Evolutionary conservation across 2,797 vertebrate species (phyloP).

Genomic region (Lepilemur septentrionalis): DNA sequence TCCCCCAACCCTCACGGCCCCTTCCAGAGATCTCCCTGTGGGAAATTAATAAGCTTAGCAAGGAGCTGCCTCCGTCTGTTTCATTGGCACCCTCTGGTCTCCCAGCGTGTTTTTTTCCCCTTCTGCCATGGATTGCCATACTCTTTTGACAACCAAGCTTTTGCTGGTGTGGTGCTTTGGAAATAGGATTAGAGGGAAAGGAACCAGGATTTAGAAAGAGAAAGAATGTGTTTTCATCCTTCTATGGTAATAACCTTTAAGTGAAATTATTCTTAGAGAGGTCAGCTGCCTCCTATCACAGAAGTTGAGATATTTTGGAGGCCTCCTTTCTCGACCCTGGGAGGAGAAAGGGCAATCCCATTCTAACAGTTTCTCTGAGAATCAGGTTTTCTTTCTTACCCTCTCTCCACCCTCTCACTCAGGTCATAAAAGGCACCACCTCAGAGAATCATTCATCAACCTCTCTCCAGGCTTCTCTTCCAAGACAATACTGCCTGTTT

Average conservation of each 20-base stretch:
- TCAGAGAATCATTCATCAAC: neutral
- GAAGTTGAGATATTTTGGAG: neutral
- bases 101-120: neutral
- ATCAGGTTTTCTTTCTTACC: constrained; percentile 30
- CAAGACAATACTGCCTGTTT: constrained; percentile 23
- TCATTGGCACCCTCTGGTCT: neutral
- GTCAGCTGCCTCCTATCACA: neutral
- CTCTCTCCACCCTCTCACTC: neutral
- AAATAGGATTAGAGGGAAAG: neutral
- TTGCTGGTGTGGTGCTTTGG: neutral
- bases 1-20: neutral
- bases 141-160: neutral
- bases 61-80: neutral
- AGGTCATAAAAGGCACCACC: neutral
- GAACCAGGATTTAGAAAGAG: neutral
- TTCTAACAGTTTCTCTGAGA: neutral
- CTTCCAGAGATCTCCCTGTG: neutral
- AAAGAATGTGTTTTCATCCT: neutral
- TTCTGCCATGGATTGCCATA: neutral
- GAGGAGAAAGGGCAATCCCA: neutral
- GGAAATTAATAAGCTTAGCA: neutral
- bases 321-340: neutral
- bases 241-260: neutral
- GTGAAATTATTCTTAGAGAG: neutral
- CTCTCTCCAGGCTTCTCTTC: neutral